A percentile compares a stretch with the other conserved stretches of the same genome.
These are phyloP conservation scores for Otus sunia DNA, from an alignment of 2,113 vertebrate species.

Conservation along the genomic window DNA sequence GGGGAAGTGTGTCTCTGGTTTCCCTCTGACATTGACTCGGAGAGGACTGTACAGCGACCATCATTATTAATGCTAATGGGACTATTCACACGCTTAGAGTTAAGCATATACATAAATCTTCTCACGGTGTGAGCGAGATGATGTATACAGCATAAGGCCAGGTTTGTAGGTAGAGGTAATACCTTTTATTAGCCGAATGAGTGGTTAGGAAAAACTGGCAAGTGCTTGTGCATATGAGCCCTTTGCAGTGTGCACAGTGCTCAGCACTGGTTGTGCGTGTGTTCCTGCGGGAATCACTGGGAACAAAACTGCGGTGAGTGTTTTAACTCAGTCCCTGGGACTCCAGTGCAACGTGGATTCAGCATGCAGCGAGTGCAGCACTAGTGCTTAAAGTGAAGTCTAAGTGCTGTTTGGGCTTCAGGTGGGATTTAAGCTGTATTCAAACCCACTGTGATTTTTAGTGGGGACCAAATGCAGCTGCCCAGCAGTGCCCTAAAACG, in stretches of 20 bases:
- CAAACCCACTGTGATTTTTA: not conserved
- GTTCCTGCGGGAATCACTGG: not conserved
- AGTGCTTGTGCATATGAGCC: not conserved
- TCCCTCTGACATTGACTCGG: not conserved
- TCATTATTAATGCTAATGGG: not conserved
- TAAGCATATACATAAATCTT: not conserved
- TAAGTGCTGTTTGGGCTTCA: not conserved
- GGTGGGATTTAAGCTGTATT: not conserved
- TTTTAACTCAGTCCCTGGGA: not conserved
- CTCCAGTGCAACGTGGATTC: fast-evolving
- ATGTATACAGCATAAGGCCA: not conserved
- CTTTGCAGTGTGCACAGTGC: not conserved
- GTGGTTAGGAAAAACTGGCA: not conserved
- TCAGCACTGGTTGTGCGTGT: not conserved
- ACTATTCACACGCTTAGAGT: not conserved
- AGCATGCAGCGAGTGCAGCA: not conserved
- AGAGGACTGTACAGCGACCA: not conserved
- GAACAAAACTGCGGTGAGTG: fast-evolving
- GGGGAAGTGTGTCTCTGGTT: not conserved
- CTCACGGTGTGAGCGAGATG: not conserved
- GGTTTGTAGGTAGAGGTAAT: not conserved
- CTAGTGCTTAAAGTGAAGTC: not conserved
- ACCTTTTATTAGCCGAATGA: not conserved
- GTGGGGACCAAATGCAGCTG: not conserved
- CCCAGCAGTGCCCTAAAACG: not conserved